Base-by-base conservation (phyloP, 37 sponge, comb jelly and placozoan species). In the Diacarnus erythraeanus region DNA sequence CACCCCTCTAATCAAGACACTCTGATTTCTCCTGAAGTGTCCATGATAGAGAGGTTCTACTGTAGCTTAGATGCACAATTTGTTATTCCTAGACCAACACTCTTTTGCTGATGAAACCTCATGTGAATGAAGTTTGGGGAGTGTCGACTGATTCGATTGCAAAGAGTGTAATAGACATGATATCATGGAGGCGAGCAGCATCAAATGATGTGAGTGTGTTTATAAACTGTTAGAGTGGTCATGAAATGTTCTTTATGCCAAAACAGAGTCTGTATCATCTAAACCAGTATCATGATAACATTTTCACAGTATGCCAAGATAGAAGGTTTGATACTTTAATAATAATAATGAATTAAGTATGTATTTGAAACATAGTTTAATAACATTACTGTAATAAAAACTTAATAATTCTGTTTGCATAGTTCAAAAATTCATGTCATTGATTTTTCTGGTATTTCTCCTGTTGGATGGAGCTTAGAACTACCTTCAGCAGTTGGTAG, bases 51-150 rank as follows among this genome's bases (percentile, higher is more conserved):
- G n/a, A n/a, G n/a, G n/a, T n/a, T n/a, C n/a, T n/a, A 54, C 17
- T 54, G 56, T 54, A 20, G 10, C 56, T 54, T 12, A 64, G 12
- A 23, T 30, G 27, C 56, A 54, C 26, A 10, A 4, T 27, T n/a
- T 47, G 10, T 47, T 10, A 34, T 23, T 51, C n/a, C 3, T 39
- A 84, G 85, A 69, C 71, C 25, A 57, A 77, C 60, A 26, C 43
- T 0, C 31, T 77, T 5, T 17, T 84, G 31, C 58, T 84, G 57
- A 79, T 84, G 38, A 42, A 84, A 39, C 78, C 78, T 59, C 47
- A 33, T 23, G 57, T 35, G 31, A 71, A 42, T 38, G 70, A 69
- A 21, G 78, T 77, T 51, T 71, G 59, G 71, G 29, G 38, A 27
- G 22, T 77, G 26, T 40, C 31, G 0, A 47, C 58, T 34, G 44